phyloP scores from a whole-genome alignment of 2,797 vertebrate species.

The Anabas testudineus region DNA sequence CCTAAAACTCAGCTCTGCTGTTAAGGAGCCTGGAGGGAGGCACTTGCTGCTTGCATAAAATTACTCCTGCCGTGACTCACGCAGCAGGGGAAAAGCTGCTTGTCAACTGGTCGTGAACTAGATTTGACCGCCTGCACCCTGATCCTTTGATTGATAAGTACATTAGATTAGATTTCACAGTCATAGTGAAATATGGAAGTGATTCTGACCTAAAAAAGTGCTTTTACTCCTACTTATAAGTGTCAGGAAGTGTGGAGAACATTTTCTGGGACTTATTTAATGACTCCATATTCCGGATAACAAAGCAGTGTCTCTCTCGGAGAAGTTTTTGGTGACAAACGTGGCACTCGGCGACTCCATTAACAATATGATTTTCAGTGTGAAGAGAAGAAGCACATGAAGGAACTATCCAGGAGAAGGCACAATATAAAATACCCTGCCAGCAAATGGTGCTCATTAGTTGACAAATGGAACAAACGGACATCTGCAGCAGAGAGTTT shows the following conservation, averaged over 20 bases:
- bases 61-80: conserved; percentile 29
- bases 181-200: neutral
- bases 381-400: conserved; percentile 7
- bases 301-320: conserved; percentile 6
- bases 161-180: neutral
- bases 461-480: conserved; percentile 28
- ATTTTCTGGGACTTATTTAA: conserved; percentile 17
- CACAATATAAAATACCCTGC: conserved; percentile 15
- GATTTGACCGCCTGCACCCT: conserved; percentile 3
- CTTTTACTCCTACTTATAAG: conserved; percentile 9
- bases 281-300: conserved; percentile 11
- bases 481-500: conserved; percentile 27
- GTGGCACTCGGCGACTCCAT: conserved; percentile 19
- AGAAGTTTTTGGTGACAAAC: conserved; percentile 40
- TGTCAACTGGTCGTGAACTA: conserved; percentile 15
- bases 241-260: conserved; percentile 14
- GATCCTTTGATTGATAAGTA: neutral
- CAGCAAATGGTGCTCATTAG: conserved; percentile 30
- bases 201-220: conserved; percentile 10
- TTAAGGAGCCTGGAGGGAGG: conserved; percentile 49
- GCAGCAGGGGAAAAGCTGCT: conserved; percentile 15
- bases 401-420: conserved; percentile 20
- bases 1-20: conserved; percentile 44
- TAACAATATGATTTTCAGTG: conserved; percentile 8
- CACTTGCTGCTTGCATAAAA: conserved; percentile 57